These are phyloP conservation scores for Hyposmocoma kahamanoa DNA, from an alignment of 1,140 invertebrate species.

Conservation along the genomic window DNA sequence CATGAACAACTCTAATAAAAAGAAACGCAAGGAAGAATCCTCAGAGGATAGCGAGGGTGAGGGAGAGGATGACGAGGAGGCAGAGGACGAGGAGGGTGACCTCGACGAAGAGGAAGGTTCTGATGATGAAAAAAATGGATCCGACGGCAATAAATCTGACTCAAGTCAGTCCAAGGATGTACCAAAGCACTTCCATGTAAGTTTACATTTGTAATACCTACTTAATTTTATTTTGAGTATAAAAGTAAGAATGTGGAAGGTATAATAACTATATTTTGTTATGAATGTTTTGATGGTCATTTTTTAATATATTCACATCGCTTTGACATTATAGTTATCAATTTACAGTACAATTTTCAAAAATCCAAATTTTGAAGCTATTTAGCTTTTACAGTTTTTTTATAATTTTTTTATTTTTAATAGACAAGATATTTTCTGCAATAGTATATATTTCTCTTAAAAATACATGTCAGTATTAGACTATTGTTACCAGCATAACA, in stretches of 20 bases:
- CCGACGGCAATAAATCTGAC: slow-evolving; percentile 71
- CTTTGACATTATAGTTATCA: too few species aligned
- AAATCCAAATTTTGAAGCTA: too few species aligned
- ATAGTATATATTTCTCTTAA: too few species aligned
- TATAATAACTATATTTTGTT: slow-evolving; percentile 7
- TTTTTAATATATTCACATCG: background rate
- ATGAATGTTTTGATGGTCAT: slow-evolving; percentile 4
- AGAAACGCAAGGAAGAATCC: slow-evolving; percentile 61
- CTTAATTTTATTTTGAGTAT: too few species aligned
- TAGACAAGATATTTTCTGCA: too few species aligned
- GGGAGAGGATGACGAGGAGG: slow-evolving; percentile 61
- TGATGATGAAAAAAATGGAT: slow-evolving; percentile 72
- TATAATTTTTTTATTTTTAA: too few species aligned
- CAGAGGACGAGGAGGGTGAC: slow-evolving; percentile 60
- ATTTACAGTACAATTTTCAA: too few species aligned
- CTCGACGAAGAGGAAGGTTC: slow-evolving; percentile 69
- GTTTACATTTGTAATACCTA: too few species aligned
- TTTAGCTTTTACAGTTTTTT: too few species aligned
- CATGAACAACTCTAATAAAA: slow-evolving; percentile 52
- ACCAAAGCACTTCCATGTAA: slow-evolving; percentile 73
- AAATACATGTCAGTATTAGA: too few species aligned
- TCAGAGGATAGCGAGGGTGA: slow-evolving; percentile 46
- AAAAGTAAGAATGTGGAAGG: too few species aligned
- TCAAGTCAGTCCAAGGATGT: slow-evolving; percentile 72
- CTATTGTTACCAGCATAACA: too few species aligned